Evolutionary conservation across 2,888 invertebrate genomes (phyloP), one percentile per base, ranked within the genome.

Genomic region (Temnothorax ravouxi): DNA sequence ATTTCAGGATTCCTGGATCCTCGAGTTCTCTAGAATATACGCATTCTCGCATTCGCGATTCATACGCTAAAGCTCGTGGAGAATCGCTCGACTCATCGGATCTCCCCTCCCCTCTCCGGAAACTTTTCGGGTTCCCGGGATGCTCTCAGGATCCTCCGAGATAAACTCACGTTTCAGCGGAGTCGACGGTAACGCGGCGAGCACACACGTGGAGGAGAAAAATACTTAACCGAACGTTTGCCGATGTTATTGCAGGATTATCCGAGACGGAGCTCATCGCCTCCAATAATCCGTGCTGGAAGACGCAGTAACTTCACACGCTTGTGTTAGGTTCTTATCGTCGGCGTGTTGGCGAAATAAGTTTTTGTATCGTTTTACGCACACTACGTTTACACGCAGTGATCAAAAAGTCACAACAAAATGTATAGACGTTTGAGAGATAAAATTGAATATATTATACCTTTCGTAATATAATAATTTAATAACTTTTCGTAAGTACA

Each of bases 201-300:
- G 47, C 66, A 56, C 66, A 56, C 4, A 34, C 11, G 64, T 34
- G 44, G 34, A 11, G 5, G 77, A 80, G 21, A 80, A 88, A 88
- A 88, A 80, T 84, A 84, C 81, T 64, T 83, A 84, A 79, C 72
- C 83, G 88, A 66, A 83, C n/a, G 25, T 88, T 89, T 82, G 83
- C 83, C 83, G 83, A 83, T 88, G 86, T 85, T 86, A 86, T 82
- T 64, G 74, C 29, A 71, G 87, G 84, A 88, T 89, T 89, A 89
- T 86, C 84, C 83, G 86, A 54, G 75, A 67, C 77, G 85, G 61
- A 84, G 79, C 61, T 62, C 69, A 54, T 54, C 56, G 81, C 18
- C 64, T 56, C 66, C 83, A 69, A 67, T 89, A 89, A 89, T 88
- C 84, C 88, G 66, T 77, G 67, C 50, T 64, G 54, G 67, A 62